Percentiles rank a stretch among this genome's conserved stretches.
Evolutionary conservation across 1,140 invertebrate species (phyloP).

Genomic region (Rhagoletis zephyria): DNA sequence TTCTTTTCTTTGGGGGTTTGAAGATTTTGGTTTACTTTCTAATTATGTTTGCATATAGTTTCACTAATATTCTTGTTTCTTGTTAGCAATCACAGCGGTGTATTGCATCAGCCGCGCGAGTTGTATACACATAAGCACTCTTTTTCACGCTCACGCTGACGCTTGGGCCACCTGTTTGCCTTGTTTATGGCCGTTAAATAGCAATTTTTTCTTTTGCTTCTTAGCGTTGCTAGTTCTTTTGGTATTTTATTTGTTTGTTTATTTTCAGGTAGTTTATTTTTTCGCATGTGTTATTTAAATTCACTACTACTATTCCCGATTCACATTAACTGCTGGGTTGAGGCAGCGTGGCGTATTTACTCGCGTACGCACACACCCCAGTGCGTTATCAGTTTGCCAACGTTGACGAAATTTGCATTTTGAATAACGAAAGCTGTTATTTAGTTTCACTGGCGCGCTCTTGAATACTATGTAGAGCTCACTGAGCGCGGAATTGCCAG

Average conservation of each 20-base stretch:
- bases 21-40: not conserved
- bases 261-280: not conserved
- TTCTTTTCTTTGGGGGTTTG: no score
- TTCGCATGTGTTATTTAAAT: no score
- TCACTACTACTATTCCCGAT: not conserved
- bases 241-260: not conserved
- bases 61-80: not conserved
- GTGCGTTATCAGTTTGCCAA: conserved; percentile 31
- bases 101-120: conserved; percentile 21
- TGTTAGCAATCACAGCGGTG: not conserved
- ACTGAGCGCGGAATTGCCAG: not conserved
- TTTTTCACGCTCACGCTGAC: not conserved
- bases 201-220: not conserved
- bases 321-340: not conserved
- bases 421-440: not conserved
- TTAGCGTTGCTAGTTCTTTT: not conserved
- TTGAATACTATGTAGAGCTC: not conserved
- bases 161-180: not conserved
- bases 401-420: conserved; percentile 37
- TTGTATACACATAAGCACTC: not conserved
- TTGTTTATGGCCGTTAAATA: not conserved
- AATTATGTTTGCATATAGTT: not conserved
- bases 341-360: not conserved
- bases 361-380: not conserved
- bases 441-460: not conserved